Conservation (phyloP, 37 sponge, comb jelly and placozoan genomes). For the Axinella damicornis region DNA sequence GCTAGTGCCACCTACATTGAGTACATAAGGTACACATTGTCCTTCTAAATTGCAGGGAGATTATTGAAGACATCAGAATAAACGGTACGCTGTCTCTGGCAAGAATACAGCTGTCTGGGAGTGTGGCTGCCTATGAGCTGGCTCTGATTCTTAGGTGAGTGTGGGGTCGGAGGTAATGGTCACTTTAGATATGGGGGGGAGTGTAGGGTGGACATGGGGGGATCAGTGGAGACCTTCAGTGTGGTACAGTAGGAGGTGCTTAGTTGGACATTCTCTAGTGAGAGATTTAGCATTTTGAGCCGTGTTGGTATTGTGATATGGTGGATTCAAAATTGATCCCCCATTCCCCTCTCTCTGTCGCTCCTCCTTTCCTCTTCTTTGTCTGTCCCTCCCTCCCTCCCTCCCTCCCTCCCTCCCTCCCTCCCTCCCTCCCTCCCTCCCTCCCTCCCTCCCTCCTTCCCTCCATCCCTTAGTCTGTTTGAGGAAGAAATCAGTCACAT, state of each 20-base stretch:
- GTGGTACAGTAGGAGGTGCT: no score
- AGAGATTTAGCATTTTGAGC: no score
- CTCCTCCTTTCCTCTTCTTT: neutral
- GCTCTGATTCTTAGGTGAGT: constrained; percentile 60
- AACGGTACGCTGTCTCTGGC: constrained; percentile 48
- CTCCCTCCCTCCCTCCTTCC: neutral
- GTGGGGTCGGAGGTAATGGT: neutral
- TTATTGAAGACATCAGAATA: constrained; percentile 43
- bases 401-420: no score
- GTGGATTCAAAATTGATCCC: no score
- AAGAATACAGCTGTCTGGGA: constrained; percentile 68
- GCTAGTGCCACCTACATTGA: no score
- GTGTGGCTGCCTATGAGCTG: constrained; percentile 55
- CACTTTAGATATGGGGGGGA: neutral
- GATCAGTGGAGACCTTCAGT: no score
- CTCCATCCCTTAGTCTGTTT: constrained; percentile 61
- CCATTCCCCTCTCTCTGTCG: no score
- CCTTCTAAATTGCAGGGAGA: constrained; percentile 13
- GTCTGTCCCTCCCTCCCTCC: neutral
- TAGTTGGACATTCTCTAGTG: no score
- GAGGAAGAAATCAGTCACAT: constrained; percentile 77
- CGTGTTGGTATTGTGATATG: no score
- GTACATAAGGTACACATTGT: neutral
- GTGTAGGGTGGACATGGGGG: neutral
- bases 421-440: no score